Evolutionary conservation across 2,797 vertebrate genomes (phyloP).

Genomic region (Loris lydekkerianus): DNA sequence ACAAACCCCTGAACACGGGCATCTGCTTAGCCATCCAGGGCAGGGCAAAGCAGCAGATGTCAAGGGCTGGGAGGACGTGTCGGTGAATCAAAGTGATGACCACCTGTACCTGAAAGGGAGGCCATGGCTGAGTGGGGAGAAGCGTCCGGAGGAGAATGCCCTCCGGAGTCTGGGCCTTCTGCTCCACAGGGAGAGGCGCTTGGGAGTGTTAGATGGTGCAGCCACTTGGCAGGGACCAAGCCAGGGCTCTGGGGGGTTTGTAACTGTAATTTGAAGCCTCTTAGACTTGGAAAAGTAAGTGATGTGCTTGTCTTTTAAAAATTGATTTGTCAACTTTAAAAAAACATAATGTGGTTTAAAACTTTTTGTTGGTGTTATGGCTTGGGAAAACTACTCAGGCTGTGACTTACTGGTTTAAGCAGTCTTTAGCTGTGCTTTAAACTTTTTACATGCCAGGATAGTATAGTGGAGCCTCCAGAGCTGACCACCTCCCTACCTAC

Average conservation of each 20-base stretch:
- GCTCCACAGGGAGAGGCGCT: too few species aligned
- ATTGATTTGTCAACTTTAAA: background rate
- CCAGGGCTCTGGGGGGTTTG: background rate
- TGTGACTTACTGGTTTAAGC: background rate
- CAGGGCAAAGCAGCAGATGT: background rate
- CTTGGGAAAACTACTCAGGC: background rate
- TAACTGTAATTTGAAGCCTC: background rate
- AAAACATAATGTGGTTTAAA: background rate
- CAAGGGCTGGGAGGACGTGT: fast-evolving
- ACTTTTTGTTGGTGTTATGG: background rate
- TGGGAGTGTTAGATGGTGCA: fast-evolving
- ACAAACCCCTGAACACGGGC: background rate
- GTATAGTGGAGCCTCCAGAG: too few species aligned
- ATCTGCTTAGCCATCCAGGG: background rate
- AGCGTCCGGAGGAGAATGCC: too few species aligned
- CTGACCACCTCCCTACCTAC: too few species aligned
- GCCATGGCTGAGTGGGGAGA: too few species aligned
- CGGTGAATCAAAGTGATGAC: fast-evolving
- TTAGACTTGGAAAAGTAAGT: background rate
- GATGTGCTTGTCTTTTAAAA: background rate
- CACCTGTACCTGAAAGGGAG: too few species aligned
- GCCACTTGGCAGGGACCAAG: fast-evolving
- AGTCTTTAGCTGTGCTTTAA: too few species aligned
- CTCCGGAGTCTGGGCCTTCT: too few species aligned
- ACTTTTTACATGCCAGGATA: background rate